Percentiles rank a stretch among this genome's conserved stretches.
These are phyloP conservation scores for Aphrophora alni DNA, from an alignment of 2,888 invertebrate genomes.

Conservation along the genomic window DNA sequence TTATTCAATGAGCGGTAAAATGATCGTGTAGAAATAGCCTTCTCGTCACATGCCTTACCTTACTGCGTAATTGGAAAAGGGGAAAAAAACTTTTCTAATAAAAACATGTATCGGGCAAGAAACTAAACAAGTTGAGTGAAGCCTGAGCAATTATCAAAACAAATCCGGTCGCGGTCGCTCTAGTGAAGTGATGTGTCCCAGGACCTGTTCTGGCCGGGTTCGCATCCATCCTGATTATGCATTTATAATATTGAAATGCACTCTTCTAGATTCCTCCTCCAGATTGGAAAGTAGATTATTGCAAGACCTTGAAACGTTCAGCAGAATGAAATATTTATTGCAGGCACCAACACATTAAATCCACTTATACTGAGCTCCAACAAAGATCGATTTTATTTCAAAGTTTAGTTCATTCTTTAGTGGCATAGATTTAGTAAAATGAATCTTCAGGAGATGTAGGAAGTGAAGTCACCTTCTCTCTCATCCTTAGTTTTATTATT, in stretches of 20 bases:
- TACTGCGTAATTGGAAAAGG: background rate
- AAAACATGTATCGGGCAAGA: background rate
- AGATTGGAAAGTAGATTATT: background rate
- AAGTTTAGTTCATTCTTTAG: background rate
- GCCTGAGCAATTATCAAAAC: background rate
- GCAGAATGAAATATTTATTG: background rate
- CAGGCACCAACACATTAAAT: background rate
- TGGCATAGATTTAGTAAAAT: too few species aligned
- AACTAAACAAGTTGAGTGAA: background rate
- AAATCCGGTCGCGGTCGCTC: background rate
- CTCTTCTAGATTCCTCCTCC: background rate
- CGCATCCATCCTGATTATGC: constrained; percentile 2
- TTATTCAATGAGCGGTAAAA: background rate
- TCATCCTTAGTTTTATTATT: too few species aligned
- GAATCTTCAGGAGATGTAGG: too few species aligned
- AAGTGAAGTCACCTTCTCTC: too few species aligned
- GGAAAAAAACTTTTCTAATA: background rate
- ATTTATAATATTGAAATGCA: constrained; percentile 9
- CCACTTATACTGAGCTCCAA: background rate
- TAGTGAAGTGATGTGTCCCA: background rate
- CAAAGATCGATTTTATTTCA: background rate
- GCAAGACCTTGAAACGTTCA: background rate
- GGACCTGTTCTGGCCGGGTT: background rate
- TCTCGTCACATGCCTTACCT: background rate
- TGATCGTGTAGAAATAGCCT: background rate